A percentile compares a stretch with the other conserved stretches of the same genome.
These are phyloP conservation scores for Oenanthe oenanthe DNA, from an alignment of 2,113 vertebrate species.

Conservation along the genomic window DNA sequence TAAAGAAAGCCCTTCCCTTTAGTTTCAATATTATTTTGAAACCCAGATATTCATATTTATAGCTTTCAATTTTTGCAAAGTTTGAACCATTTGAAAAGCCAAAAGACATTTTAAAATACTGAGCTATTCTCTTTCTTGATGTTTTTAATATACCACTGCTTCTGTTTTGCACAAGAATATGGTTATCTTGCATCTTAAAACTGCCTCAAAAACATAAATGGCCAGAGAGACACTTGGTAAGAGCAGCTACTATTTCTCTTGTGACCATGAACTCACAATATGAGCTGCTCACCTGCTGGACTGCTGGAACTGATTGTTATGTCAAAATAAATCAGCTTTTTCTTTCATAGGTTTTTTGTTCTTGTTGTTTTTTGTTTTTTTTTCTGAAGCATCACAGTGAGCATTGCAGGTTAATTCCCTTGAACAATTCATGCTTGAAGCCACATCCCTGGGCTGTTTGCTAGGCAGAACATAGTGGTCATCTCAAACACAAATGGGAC, in stretches of 20 bases:
- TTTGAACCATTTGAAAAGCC: not conserved
- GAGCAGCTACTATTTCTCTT: not conserved
- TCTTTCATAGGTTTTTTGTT: not conserved
- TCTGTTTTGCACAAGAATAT: not conserved
- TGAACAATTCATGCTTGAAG: not conserved
- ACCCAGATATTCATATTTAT: not conserved
- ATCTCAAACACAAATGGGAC: not conserved
- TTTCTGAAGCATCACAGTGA: not conserved
- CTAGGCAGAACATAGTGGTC: not conserved
- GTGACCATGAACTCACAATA: fast-evolving
- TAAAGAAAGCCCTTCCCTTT: not conserved
- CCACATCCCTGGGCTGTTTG: not conserved
- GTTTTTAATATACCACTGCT: not conserved
- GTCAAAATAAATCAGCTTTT: not conserved
- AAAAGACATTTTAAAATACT: not conserved
- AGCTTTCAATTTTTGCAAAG: not conserved
- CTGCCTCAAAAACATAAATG: not conserved
- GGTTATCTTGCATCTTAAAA: not conserved
- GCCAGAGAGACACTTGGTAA: not conserved
- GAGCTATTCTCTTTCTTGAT: not conserved
- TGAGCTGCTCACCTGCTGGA: not conserved
- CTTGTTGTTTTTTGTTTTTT: not conserved
- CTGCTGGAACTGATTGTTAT: not conserved
- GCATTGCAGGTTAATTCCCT: not conserved
- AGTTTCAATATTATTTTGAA: not conserved